Evolutionary conservation across 2,113 vertebrate genomes (phyloP), one percentile per base, ranked within the genome.

Genomic region (Menidia beryllina): DNA sequence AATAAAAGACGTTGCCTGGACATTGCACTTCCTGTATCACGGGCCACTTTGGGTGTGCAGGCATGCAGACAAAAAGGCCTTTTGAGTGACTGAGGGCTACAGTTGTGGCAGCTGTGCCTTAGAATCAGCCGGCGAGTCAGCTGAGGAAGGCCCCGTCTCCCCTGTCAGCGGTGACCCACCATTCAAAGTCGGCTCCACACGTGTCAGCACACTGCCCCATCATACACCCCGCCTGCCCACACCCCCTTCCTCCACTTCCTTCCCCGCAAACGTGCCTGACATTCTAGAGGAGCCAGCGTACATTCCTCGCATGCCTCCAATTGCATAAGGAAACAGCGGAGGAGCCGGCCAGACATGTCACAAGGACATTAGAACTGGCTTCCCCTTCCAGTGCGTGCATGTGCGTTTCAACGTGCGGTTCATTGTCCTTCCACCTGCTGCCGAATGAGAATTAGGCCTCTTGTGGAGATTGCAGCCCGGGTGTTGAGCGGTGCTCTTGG

Each of bases 271-370:
- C 83, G 41, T 92, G 89, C 86, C 76, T 81, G 73, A 88, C 89
- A 93, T 93, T 91, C 86, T 89, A 34, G 57, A 85, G 62, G 77
- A 91, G 88, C 88, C 77, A 74, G 86, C 75, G 82, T 85, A 87
- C 88, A 93, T 93, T 92, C 90, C 87, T 79, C 64, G 63, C 86
- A 84, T 93, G 79, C 87, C 47, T 86, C 34, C 36, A 53, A n/a
- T 78, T 23, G 39, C 20, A 60, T 68, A 64, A 83, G 76, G 55
- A 72, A 70, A 70, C 51, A 30, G 45, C 21, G 4, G 48, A 65
- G 75, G 47, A 75, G 48, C 57, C 20, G 13, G 49, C 38, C 48
- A 55, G 77, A 64, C 62, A 27, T 66, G 75, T 82, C 75, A 67
- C 50, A 72, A 71, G 76, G 69, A 59, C 51, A 60, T 66, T 55